Base-by-base conservation (phyloP, 2,113 vertebrate genomes). In the Paratilapia polleni region DNA sequence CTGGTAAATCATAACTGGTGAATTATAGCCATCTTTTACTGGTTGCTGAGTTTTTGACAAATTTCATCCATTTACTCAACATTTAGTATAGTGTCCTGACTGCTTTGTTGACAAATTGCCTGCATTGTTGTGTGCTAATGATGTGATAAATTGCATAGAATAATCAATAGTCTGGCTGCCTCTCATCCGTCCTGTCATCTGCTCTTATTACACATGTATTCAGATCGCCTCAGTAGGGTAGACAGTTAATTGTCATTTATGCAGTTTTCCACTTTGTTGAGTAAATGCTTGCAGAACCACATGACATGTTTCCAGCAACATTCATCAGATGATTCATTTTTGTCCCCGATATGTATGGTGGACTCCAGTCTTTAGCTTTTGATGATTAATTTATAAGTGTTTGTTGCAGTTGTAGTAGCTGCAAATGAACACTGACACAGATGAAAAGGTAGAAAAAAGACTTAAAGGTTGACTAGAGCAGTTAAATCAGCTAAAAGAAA, bases 101-200 rank as follows among this genome's bases (percentile, higher is more conserved):
- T 73, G 26, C 68, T 34, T 73, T 73, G 10, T 43, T 52, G 17
- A 73, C 47, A 73, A 73, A 54, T 73, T 73, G 68, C 68, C 47
- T 54, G 68, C 19, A 73, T 73, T 73, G 68, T n/a, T 73, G 68
- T 54, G 68, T 1, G 6, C 47, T 73, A 73, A 73, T 73, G 47
- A 73, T 73, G 68, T 73, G 68, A 73, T 28, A 73, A 73, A 73
- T 73, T 73, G 17, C 26, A 73, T 8, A 73, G 68, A 31, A 73
- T 54, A 73, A 54, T 73, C 68, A 52, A 34, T 73, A 73, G 26
- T 54, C 68, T 73, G 26, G 43, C 68, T n/a, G 47, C 68, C 49
- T 73, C 52, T 31, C 2, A 10, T 54, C 49, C 12, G 11, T 73
- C 47, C 17, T 73, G 17, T 73, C 47, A 73, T 73, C 47, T 31